Base-by-base conservation (phyloP, 35 echinoderm and acorn worm genomes). In the Antedon bifida region DNA sequence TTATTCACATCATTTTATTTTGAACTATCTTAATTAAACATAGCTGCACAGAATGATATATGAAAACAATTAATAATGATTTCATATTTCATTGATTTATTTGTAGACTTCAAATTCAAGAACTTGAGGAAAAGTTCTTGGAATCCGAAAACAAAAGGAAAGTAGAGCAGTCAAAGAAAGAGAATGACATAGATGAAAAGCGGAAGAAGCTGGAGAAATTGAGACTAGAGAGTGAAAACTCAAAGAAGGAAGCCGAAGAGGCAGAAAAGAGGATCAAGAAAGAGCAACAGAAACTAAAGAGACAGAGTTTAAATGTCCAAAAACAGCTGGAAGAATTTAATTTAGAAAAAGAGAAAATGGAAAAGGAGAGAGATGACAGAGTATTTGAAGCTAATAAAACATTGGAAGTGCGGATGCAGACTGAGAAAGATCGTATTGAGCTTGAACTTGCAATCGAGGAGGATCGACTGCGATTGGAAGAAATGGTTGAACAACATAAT, bases 241-340 rank as follows among this genome's bases (percentile, higher is more conserved):
- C 91, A 17, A 78, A 85, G 33, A 42, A 89, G 33, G 85, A 89
- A 39, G 64, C 84, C 74, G 80, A 84, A 44, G 42, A 86, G 10
- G 93, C 93, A 5, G 87, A 96, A 36, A 75, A 81, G 31, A 45
- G 81, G 29, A 56, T 87, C 0, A 75, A 88, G 17, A 77, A 87
- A 34, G 87, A 91, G 73, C 75, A 88, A 36, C 85, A 89, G 35
- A 79, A 88, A 28, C 85, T 91, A 31, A 82, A 85, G 29, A 77
- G 93, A 29, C 80, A 90, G 51, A 96, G 90, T 73, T 8, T 83
- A 13, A 82, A 96, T 79, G 78, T 96, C 39, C 78, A 92, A 83
- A 74, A 89, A 56, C 89, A 96, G 78, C 46, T 96, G 36, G 87
- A 89, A 42, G 84, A 92, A 30, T 92, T 85, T 51, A 81, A 92